Evolutionary conservation across 30 jellyfish, hydroid and myxozoan genomes (phyloP), one percentile per base, ranked within the genome.

Genomic region (Nemopilema nomurai): DNA sequence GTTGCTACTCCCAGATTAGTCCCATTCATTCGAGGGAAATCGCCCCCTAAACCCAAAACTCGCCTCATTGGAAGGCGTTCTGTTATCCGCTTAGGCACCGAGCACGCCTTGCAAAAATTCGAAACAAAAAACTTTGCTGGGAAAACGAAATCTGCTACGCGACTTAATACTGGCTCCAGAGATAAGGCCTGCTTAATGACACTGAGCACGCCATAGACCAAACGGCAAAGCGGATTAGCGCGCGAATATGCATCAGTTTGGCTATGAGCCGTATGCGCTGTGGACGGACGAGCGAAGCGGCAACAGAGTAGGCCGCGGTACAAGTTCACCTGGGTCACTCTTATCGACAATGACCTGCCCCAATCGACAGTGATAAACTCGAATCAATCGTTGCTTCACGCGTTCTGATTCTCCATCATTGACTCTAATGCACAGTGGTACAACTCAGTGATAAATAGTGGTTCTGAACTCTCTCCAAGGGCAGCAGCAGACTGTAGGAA

Each of bases 131-230:
- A 13, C 23, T 67, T 4, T 23, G 76, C 76, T 67, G 76, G 33
- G 76, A 67, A 67, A 67, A 67, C 30, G 32, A 67, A 28, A 33
- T 67, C 76, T 67, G 76, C 76, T 41, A 3, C 57, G 57, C 6
- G 57, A 13, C 57, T 41, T 41, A 41, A 17, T 13, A 30, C 32
- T 66, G 29, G 19, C 76, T 27, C 76, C 31, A 66, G 22, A 22
- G 32, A 66, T 16, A 65, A 65, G 76, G 51, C 33, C 76, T 18
- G 23, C 33, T 67, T 67, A 67, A 19, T 22, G 1, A 41, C 57
- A 6, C 6, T 41, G 13, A 41, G 13, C 13, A 41, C 57, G 57
- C 57, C 9, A 41, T 41, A 41, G 6, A 6, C 57, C 6, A 41
- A 41, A 13, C 57, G 57, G 57, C 13, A 6, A 13, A 41, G 57